These are phyloP conservation scores for Drosophila funebris DNA, from an alignment of 1,140 invertebrate species.

Conservation along the genomic window DNA sequence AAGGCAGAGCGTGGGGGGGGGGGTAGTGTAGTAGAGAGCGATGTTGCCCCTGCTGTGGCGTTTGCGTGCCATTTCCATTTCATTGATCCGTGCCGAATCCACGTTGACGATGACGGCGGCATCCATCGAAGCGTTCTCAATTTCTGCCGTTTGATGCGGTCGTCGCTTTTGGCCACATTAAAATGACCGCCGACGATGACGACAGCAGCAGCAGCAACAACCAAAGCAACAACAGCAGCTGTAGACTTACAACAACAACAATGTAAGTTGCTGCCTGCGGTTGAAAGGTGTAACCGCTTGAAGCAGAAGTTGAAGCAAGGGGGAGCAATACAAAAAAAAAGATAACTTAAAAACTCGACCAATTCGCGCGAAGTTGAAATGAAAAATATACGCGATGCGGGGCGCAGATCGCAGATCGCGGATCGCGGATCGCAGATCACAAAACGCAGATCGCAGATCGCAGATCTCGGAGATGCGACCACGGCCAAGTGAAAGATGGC, in stretches of 20 bases:
- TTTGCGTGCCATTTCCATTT: slow-evolving; percentile 76
- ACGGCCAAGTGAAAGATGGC: slow-evolving; percentile 64
- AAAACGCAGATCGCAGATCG: not conserved
- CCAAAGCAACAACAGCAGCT: slow-evolving; percentile 18
- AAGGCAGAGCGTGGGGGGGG: not conserved
- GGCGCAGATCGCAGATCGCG: not conserved
- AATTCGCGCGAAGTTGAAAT: slow-evolving; percentile 80
- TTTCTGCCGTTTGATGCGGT: slow-evolving; percentile 79
- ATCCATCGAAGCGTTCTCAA: slow-evolving; percentile 76
- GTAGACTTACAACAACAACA: slow-evolving; percentile 50
- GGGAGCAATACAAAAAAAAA: not conserved
- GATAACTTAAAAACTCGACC: slow-evolving; percentile 61
- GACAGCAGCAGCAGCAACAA: slow-evolving; percentile 6
- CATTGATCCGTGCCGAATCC: slow-evolving; percentile 80
- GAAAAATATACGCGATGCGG: slow-evolving; percentile 55
- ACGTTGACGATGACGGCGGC: slow-evolving; percentile 50
- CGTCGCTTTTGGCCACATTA: slow-evolving; percentile 75
- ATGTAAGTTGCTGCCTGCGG: slow-evolving; percentile 59
- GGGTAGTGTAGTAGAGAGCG: not conserved
- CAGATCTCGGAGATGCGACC: not conserved
- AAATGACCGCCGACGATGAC: slow-evolving; percentile 74
- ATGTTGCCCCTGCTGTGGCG: slow-evolving; percentile 28
- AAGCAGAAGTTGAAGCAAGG: slow-evolving; percentile 6
- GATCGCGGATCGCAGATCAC: not conserved
- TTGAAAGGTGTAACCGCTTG: slow-evolving; percentile 69